Evolutionary conservation across 2,113 vertebrate species (phyloP).

Genomic region (Thamnaconus septentrionalis): DNA sequence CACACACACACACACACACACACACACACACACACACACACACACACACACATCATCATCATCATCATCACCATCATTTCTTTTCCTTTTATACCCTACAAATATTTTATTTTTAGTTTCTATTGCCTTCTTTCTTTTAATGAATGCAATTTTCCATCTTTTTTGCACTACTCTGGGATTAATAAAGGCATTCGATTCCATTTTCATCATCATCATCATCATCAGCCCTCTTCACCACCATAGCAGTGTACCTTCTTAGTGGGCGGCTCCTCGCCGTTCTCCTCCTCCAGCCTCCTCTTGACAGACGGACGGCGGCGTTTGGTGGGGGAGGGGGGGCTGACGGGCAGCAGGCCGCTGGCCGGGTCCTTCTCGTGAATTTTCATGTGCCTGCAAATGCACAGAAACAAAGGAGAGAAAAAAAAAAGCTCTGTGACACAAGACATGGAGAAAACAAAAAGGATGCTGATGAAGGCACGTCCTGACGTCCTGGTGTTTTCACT

Average conservation of each 20-base stretch:
- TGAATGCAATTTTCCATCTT: not conserved
- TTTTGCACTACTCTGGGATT: too few relatives aligned
- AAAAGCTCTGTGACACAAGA: too few relatives aligned
- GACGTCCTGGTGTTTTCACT: not conserved
- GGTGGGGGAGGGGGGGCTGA: slow-evolving; percentile 84
- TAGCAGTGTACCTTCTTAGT: slow-evolving; percentile 83
- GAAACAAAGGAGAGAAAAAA: not conserved
- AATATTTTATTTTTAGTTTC: too few relatives aligned
- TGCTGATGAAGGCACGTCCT: not conserved
- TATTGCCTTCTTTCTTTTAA: too few relatives aligned
- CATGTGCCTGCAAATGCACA: slow-evolving; percentile 84
- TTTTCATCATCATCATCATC: not conserved
- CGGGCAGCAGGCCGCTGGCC: slow-evolving; percentile 64
- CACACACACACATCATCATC: not conserved
- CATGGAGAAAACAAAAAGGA: too few relatives aligned
- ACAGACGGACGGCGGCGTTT: slow-evolving; percentile 86
- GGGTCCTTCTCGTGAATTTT: slow-evolving; percentile 98
- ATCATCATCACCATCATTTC: too few relatives aligned
- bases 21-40: slow-evolving; percentile 28
- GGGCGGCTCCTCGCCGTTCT: slow-evolving; percentile 80
- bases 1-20: slow-evolving; percentile 23
- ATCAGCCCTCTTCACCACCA: not conserved
- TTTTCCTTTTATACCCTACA: too few relatives aligned
- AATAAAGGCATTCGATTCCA: too few relatives aligned
- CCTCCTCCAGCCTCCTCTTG: slow-evolving; percentile 87